Conservation (phyloP, 2,888 invertebrate genomes). For the Acrocyrtus sp. region DNA sequence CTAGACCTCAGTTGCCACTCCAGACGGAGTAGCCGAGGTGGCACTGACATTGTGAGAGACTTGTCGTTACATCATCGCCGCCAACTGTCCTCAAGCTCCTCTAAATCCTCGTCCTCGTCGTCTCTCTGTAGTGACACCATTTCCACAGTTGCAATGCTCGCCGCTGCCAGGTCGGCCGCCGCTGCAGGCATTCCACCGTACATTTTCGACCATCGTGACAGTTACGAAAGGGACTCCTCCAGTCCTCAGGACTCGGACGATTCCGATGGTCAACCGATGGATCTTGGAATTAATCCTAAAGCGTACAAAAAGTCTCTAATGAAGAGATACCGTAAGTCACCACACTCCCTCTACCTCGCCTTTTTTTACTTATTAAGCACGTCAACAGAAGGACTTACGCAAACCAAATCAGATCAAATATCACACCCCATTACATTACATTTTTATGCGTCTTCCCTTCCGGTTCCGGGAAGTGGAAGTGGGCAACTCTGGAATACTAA, state of each 20-base stretch:
- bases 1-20: conserved; percentile 78
- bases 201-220: conserved; percentile 57
- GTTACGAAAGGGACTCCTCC: conserved; percentile 62
- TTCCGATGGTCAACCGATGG: conserved; percentile 70
- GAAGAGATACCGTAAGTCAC: conserved; percentile 95
- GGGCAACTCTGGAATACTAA: too few species aligned
- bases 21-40: conserved; percentile 49
- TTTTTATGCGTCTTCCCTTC: too few species aligned
- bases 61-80: conserved; percentile 62
- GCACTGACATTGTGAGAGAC: conserved; percentile 62
- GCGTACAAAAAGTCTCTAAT: conserved; percentile 93
- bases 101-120: conserved; percentile 45
- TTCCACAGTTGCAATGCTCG: conserved; percentile 44
- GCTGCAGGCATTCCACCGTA: conserved; percentile 65
- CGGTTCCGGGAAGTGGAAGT: too few species aligned
- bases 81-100: conserved; percentile 56
- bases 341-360: conserved; percentile 65
- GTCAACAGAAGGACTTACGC: background rate
- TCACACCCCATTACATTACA: too few species aligned
- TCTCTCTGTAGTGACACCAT: conserved; percentile 45
- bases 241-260: conserved; percentile 78
- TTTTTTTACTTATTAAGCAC: background rate
- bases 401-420: too few species aligned
- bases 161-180: conserved; percentile 62
- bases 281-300: conserved; percentile 69